These are phyloP conservation scores for Ellobius talpinus DNA, from an alignment of 2,113 vertebrate genomes.

Conservation along the genomic window DNA sequence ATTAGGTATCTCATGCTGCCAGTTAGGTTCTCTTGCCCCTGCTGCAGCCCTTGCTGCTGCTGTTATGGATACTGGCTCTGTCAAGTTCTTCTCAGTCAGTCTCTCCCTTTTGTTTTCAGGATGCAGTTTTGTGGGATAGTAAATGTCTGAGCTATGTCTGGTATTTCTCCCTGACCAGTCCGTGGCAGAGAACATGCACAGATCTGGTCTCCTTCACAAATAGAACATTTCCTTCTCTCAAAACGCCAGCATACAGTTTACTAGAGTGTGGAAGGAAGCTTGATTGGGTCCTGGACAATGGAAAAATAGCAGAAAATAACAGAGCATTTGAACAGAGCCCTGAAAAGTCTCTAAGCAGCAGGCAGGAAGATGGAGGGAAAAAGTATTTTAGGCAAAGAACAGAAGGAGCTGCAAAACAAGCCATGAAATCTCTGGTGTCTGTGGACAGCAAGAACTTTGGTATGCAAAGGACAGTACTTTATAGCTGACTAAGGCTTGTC, in stretches of 20 bases:
- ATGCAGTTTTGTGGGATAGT: not conserved
- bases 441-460: not conserved
- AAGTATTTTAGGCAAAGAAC: not conserved
- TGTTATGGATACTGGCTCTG: not conserved
- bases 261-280: not conserved
- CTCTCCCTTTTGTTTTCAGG: not conserved
- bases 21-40: not conserved
- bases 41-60: not conserved
- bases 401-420: not conserved
- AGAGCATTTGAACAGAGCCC: not conserved
- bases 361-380: not conserved
- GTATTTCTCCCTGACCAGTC: fast-evolving
- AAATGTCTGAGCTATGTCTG: not conserved
- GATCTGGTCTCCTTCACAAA: not conserved
- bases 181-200: not conserved
- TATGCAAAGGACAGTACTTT: not conserved
- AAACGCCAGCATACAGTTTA: not conserved
- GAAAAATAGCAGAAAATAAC: not conserved
- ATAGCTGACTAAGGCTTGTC: not conserved
- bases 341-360: not conserved
- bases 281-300: not conserved
- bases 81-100: not conserved
- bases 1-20: not conserved
- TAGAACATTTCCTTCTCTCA: too few relatives aligned
- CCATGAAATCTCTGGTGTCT: not conserved